Evolutionary conservation across 1,140 invertebrate genomes (phyloP).

Genomic region (Drosophila tropicalis): DNA sequence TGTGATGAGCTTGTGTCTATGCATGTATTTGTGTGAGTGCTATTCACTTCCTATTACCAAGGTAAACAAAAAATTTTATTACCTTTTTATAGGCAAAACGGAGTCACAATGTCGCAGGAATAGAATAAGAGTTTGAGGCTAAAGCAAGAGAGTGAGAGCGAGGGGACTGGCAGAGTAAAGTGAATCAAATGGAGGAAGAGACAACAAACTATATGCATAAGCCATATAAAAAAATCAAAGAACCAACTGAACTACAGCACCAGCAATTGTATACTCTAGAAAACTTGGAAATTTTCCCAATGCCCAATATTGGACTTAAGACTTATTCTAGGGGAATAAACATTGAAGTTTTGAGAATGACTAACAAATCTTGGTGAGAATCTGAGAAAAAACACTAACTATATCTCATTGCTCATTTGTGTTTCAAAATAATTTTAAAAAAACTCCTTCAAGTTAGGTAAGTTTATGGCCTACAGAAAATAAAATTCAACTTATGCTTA

Average conservation of each 20-base stretch:
- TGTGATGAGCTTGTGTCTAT: constrained; percentile 22
- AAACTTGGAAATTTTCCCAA: not conserved
- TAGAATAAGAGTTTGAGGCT: constrained; percentile 33
- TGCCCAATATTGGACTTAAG: too few species aligned
- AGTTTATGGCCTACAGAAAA: too few species aligned
- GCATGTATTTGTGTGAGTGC: constrained; percentile 51
- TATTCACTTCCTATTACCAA: constrained; percentile 79
- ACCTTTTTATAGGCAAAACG: constrained; percentile 74
- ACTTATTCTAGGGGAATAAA: too few species aligned
- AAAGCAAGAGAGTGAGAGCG: too few species aligned
- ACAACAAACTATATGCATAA: constrained; percentile 64
- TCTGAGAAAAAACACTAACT: too few species aligned
- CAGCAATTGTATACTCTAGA: not conserved
- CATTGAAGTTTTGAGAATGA: too few species aligned
- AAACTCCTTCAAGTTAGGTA: too few species aligned
- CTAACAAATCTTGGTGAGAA: too few species aligned
- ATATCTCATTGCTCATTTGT: too few species aligned
- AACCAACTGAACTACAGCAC: not conserved
- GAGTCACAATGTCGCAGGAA: constrained; percentile 74
- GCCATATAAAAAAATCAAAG: constrained; percentile 54
- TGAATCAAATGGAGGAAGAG: constrained; percentile 28
- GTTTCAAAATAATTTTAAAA: too few species aligned
- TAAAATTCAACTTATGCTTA: too few species aligned
- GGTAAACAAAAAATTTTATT: constrained; percentile 80
- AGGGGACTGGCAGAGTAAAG: not conserved